Base-by-base conservation (phyloP, 2,888 invertebrate species). In the Amiota minor region DNA sequence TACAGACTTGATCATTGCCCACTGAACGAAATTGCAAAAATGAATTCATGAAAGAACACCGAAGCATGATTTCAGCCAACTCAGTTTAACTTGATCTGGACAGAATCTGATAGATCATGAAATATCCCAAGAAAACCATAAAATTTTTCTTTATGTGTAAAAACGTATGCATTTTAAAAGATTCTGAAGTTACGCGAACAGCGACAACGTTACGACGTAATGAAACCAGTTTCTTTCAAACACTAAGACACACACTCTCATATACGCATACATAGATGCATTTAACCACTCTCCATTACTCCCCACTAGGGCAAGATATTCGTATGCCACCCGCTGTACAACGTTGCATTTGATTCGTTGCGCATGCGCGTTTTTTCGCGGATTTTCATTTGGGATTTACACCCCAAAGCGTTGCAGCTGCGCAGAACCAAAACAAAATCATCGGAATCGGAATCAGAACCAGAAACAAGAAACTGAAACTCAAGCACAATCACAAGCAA, bases 361-460 rank as follows among this genome's bases (percentile, higher is more conserved):
- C 78, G 85, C 82, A 80, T 81, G 80, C 80, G 78, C 76, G 45
- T 8, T 35, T 35, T 35, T 35, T 3, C 78, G 73, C 76, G n/a
- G 50, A 46, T 67, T 67, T 14, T 65, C 76, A 75, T 35, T 70
- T 77, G 74, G 79, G 74, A 75, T 78, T 78, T 79, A 84, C 80
- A 85, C 83, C 83, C 83, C 81, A 83, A 80, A 84, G 83, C 84
- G 83, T 77, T 83, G 83, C 85, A 86, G 84, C 85, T 85, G 85
- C 75, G 67, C 72, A 62, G 74, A 74, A 35, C 35, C 45, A 55
- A 55, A 46, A 14, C 14, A 70, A 45, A 46, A 56, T 69, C 53
- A 53, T 69, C 18, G n/a, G 6, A 35, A 45, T 20, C 45, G 23
- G 14, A 56, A 18, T 56, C 10, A 50, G 12, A 50, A n/a, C 12